These are phyloP conservation scores for Macrobrachium rosenbergii DNA, from an alignment of 1,140 invertebrate genomes.

Conservation along the genomic window DNA sequence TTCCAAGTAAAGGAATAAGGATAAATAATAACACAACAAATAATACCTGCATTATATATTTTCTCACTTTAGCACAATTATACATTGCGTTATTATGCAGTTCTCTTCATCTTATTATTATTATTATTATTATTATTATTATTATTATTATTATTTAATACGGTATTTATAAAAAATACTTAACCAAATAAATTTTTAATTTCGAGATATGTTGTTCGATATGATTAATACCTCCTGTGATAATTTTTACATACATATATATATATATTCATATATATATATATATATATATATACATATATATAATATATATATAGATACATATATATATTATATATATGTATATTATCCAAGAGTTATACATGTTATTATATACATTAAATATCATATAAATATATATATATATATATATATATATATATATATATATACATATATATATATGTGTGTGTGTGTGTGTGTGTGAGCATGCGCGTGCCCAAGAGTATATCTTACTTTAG, in stretches of 20 bases:
- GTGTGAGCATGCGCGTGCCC: not conserved
- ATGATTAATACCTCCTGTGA: not conserved
- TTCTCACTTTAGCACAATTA: not conserved
- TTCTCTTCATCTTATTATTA: not conserved
- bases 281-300: no score
- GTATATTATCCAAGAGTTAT: no score
- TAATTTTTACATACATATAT: not conserved
- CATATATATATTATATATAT: not conserved
- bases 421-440: slow-evolving; percentile 1
- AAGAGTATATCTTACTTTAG: not conserved
- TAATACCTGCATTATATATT: not conserved
- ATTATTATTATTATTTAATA: not conserved
- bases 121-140: not conserved
- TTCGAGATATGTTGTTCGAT: not conserved
- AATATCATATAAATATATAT: not conserved
- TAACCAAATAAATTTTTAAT: not conserved
- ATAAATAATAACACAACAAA: not conserved
- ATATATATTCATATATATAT: no score
- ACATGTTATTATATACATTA: no score
- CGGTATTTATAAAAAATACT: not conserved
- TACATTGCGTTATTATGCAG: not conserved
- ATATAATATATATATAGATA: not conserved
- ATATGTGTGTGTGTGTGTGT: no score
- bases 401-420: not conserved
- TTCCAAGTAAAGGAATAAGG: not conserved